Evolutionary conservation across 2,888 invertebrate genomes (phyloP), one percentile per base, ranked within the genome.

Genomic region (Aphrophora alni): DNA sequence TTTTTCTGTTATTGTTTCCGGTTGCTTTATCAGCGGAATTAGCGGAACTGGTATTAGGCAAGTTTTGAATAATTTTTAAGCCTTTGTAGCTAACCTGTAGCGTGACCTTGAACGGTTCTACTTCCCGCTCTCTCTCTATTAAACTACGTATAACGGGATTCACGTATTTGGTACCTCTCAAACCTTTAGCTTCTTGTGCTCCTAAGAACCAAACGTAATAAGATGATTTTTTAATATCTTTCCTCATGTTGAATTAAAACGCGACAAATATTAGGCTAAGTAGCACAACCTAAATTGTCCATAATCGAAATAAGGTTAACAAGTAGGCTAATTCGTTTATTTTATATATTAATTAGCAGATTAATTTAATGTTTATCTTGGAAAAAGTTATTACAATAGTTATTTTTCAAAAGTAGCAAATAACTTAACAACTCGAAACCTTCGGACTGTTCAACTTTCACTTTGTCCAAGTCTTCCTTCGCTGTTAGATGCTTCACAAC

Each of bases 151-250:
- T 93, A 81, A 97, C 96, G 14, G 97, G 95, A 81, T 95, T 90
- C 79, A 97, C 95, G 86, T 93, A 96, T 87, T 96, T 95, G 85
- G 95, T 92, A 38, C 98, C 97, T 0, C 96, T 90, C 28, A 97
- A 89, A 0, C 96, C 98, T 85, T 95, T 93, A 81, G 97, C 95
- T 90, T 98, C 98, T 90, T 97, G 95, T 86, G 98, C 98, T 26
- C 98, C 98, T 86, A 98, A 92, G 90, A 98, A 96, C 95, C 96
- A 96, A 83, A 96, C 96, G 89, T 96, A 96, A 90, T 96, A 96
- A 51, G 95, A 95, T 82, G 95, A 95, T 88, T 96, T 96, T 89
- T 96, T 96, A 86, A 96, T 94, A 88, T 96, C 96, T 89, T 95
- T 95, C 85, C 88, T 87, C 87, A 88, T 59, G 59, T 12, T 59